A percentile compares a stretch with the other conserved stretches of the same genome.
phyloP scores from a whole-genome alignment of 2,113 vertebrate species.

The Limanda limanda region DNA sequence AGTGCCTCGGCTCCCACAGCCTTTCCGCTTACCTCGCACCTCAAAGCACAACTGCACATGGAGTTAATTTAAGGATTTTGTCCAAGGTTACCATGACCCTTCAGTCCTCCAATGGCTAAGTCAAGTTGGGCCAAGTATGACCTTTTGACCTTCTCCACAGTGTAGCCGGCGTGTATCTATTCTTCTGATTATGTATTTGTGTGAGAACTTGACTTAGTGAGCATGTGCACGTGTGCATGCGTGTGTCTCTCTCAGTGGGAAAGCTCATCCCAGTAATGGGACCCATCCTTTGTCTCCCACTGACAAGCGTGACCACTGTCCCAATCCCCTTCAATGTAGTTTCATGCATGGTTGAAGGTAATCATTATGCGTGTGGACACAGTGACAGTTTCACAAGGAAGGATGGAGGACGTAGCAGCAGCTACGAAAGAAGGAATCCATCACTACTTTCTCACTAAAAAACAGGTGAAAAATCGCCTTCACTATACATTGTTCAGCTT shows the following conservation, averaged over 20 bases:
- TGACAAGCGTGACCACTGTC: conserved; percentile 72
- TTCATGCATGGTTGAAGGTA: conserved; percentile 76
- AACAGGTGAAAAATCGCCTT: conserved; percentile 17
- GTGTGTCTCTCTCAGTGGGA: conserved; percentile 21
- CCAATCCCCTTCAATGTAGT: conserved; percentile 70
- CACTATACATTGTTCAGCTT: conserved; percentile 3
- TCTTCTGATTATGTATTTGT: conserved; percentile 9
- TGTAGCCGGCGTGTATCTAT: not conserved
- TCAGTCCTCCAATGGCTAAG: conserved; percentile 40
- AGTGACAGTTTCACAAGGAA: conserved; percentile 58
- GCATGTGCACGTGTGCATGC: conserved; percentile 15
- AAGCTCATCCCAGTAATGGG: conserved; percentile 69
- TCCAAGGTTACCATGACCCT: conserved; percentile 57
- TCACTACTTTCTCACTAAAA: conserved; percentile 25
- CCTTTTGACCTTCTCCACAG: not conserved
- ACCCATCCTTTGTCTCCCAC: conserved; percentile 71
- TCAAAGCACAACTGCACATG: conserved; percentile 52
- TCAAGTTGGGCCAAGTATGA: conserved; percentile 1
- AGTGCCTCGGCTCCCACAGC: conserved; percentile 33
- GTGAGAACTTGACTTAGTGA: conserved; percentile 30
- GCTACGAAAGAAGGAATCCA: conserved; percentile 18
- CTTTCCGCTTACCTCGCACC: conserved; percentile 41
- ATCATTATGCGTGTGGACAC: conserved; percentile 72
- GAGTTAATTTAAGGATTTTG: conserved; percentile 41
- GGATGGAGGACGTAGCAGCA: conserved; percentile 35